phyloP scores from a whole-genome alignment of 2,113 vertebrate genomes.

The Drymodes brunneopygia region DNA sequence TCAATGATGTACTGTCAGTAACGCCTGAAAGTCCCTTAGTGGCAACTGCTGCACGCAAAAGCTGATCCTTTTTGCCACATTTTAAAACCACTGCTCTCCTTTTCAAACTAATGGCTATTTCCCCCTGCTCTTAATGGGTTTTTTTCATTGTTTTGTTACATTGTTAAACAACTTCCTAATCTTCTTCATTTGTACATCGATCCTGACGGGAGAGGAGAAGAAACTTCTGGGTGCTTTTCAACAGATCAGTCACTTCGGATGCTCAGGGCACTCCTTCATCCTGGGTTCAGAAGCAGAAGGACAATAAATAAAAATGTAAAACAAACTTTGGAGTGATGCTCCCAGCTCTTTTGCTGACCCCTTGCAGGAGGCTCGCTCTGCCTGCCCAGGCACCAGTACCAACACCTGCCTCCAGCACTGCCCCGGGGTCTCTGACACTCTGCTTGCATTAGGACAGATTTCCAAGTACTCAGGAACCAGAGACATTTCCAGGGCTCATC shows the following conservation, averaged over 20 bases:
- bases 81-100: slow-evolving; percentile 21
- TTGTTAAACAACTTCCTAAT: not conserved
- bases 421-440: accelerated
- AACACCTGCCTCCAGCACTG: not conserved
- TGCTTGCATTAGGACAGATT: not conserved
- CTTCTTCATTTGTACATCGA: not conserved
- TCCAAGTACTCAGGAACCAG: not conserved
- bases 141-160: not conserved
- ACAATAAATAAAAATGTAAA: not conserved
- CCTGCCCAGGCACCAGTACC: accelerated
- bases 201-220: not conserved
- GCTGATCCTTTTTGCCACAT: not conserved
- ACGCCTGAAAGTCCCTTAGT: accelerated
- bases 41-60: not conserved
- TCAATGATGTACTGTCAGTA: not conserved
- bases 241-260: not conserved
- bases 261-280: not conserved
- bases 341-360: not conserved
- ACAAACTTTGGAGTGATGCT: not conserved
- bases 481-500: not conserved
- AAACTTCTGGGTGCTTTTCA: not conserved
- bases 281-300: not conserved
- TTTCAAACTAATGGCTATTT: not conserved
- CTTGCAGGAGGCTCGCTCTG: not conserved
- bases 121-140: not conserved